Base-by-base conservation (phyloP, 1,140 invertebrate species). In the Galleria mellonella region DNA sequence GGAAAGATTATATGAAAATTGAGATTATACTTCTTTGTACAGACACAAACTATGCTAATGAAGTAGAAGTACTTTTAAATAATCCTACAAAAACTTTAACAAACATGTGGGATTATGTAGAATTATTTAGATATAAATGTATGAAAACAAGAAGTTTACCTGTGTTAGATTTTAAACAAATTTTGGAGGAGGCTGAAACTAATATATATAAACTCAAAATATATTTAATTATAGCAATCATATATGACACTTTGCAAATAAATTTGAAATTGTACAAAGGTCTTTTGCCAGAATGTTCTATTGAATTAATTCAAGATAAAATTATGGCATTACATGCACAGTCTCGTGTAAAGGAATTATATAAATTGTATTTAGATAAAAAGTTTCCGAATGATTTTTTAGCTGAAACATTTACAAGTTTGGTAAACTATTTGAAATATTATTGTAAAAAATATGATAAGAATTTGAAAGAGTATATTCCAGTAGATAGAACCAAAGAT, bases 121-220 rank as follows among this genome's bases (percentile, higher is more conserved):
- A 81, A 51, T 4, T 67, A 12, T 15, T 84, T 4, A 44, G 74
- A 43, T 73, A 58, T 39, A 73, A 71, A 51, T 46, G 49, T 10
- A 45, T 73, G 8, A 84, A 78, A 54, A 48, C 44, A 4, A 78
- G 66, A 38, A 47, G 29, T 8, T 36, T 75, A n/a, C 77, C 81
- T n/a, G n/a, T 45, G 29, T 32, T 68, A 39, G 59, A 79, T 48
- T 75, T 57, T 50, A 15, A 52, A 44, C 14, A 51, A 13, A 43
- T 84, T 11, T 67, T 72, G 17, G 32, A 37, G 40, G 59, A 70
- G 14, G 53, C 44, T 1, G 40, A 62, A 7, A 55, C 32, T 11
- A 58, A 82, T 54, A 42, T 65, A 4, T 81, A 74, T 41, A 73
- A 65, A 43, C 17, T 67, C 1, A 84, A 79, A 64, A 31, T 84